A percentile compares a stretch with the other conserved stretches of the same genome.
Evolutionary conservation across 2,888 invertebrate species (phyloP).

Genomic region (Scaptomyza polygonia): DNA sequence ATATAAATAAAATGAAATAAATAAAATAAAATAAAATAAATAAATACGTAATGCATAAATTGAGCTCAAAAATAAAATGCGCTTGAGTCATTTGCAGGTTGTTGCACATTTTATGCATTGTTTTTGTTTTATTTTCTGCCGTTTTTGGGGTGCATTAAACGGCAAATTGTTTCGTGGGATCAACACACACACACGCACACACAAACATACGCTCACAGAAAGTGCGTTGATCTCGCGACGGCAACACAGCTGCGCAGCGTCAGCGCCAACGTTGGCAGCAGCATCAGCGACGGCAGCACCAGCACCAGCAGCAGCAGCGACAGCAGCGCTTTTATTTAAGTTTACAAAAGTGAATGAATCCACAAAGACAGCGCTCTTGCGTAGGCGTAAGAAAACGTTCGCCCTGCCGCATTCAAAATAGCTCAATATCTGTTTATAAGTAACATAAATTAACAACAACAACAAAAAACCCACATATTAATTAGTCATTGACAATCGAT

Average conservation of each 20-base stretch:
- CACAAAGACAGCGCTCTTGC: slow-evolving; percentile 33
- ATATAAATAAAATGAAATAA: background rate
- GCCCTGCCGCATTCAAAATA: slow-evolving; percentile 49
- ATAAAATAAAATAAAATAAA: background rate
- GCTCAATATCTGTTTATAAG: slow-evolving; percentile 51
- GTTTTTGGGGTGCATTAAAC: slow-evolving; percentile 76
- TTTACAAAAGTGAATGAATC: slow-evolving; percentile 73
- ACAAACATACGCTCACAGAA: slow-evolving; percentile 32
- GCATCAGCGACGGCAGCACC: background rate
- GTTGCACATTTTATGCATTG: slow-evolving; percentile 35
- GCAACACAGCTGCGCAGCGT: slow-evolving; percentile 23
- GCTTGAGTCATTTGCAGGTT: slow-evolving; percentile 51
- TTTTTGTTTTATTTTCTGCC: slow-evolving; percentile 26
- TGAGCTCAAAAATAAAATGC: slow-evolving; percentile 29
- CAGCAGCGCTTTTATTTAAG: slow-evolving; percentile 51
- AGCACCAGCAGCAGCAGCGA: slow-evolving; percentile 14
- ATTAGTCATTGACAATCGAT: slow-evolving; percentile 62
- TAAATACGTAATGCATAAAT: slow-evolving; percentile 29
- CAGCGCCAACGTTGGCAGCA: slow-evolving; percentile 21
- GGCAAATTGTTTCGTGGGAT: slow-evolving; percentile 79
- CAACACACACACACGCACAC: slow-evolving; percentile 42
- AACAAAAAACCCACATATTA: slow-evolving; percentile 43
- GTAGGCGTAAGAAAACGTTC: slow-evolving; percentile 43
- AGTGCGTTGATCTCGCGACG: slow-evolving; percentile 72
- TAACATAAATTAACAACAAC: slow-evolving; percentile 59